Base-by-base conservation (phyloP, 2,888 invertebrate genomes). In the Andrena bicolor region DNA sequence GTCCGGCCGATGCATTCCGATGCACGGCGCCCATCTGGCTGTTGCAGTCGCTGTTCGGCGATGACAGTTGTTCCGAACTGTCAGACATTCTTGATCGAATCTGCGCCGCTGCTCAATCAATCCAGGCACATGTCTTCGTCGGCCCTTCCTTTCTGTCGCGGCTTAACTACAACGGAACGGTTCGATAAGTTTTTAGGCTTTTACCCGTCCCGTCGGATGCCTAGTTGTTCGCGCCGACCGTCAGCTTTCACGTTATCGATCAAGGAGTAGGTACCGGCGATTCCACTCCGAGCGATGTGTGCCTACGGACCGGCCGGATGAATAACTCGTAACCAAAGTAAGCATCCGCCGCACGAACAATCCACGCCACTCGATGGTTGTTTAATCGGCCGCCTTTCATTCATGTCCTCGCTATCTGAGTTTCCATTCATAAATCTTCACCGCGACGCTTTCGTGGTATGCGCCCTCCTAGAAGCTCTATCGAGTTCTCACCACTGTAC, bases 1-100 rank as follows among this genome's bases (percentile, higher is more conserved):
- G 82, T 23, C 78, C 76, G 51, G 86, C 78, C 26, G 87, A 80
- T 10, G 87, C 79, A 71, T 86, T 90, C 20, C 91, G 89, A 72
- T 90, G 92, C 61, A 92, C 89, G 41, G 89, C 89, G 51, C 92
- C 92, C 89, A 93, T 92, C 75, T 92, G 92, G 70, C 88, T 90
- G 87, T 91, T 93, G 84, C 93, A 93, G 56, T 93, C 93, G 90
- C 90, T 93, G 83, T 89, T 93, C 76, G 93, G 93, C 87, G 93
- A 93, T 76, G 93, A 92, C 88, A 93, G 86, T 84, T 92, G 93
- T 79, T 92, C 92, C 84, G 93, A 93, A 80, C 92, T 90, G 86
- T 93, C 92, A 73, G 93, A 93, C 93, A 93, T 93, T 64, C 84
- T 88, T 75, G 79, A 16, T 32, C 30, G 51, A 64, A 66, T 64